Base-by-base conservation (phyloP, 2,797 vertebrate species). In the Vireo griseus region DNA sequence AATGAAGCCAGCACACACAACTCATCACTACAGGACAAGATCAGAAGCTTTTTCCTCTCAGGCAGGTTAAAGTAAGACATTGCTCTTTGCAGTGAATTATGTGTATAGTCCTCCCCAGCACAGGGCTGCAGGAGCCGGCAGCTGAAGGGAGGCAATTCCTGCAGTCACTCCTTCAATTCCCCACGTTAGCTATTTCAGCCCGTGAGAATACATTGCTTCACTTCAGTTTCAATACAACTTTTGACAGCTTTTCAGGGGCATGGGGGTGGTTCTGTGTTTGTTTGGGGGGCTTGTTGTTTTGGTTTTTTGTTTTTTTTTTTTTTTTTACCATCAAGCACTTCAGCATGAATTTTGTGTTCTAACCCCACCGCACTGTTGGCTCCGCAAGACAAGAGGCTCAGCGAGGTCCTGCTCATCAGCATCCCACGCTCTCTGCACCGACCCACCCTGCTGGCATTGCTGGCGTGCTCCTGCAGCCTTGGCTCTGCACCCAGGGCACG, bases 11-110 rank as follows among this genome's bases (percentile, higher is more conserved):
- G n/a, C 39, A 73, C 44, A 86, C 0, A 2, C 18, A 5, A 63
- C 51, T 89, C 75, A 82, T 67, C 52, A 71, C 47, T n/a, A 52
- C 55, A 63, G 48, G 74, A 59, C 37, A 85, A 85, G 79, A 87
- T n/a, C n/a, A 48, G 58, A 54, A 59, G 45, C 55, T 19, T 78
- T 44, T 76, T 84, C 47, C 66, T 94, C 54, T 54, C 88, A 72
- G 31, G 24, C 16, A 71, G 65, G 83, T 39, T 74, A 88, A 84
- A 88, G 50, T 47, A 80, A 84, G 68, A 22, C 52, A 45, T 8
- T 0, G 2, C 15, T 47, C 28, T 85, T 62, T 54, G 57, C 35
- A 67, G 29, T 25, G 29, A 85, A 44, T 57, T 51, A 39, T 57
- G 28, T 29, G 40, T 17, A 35, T 0, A 4, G 71, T 42, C 22